phyloP scores from a whole-genome alignment of 2,113 vertebrate species.

The Platichthys flesus region DNA sequence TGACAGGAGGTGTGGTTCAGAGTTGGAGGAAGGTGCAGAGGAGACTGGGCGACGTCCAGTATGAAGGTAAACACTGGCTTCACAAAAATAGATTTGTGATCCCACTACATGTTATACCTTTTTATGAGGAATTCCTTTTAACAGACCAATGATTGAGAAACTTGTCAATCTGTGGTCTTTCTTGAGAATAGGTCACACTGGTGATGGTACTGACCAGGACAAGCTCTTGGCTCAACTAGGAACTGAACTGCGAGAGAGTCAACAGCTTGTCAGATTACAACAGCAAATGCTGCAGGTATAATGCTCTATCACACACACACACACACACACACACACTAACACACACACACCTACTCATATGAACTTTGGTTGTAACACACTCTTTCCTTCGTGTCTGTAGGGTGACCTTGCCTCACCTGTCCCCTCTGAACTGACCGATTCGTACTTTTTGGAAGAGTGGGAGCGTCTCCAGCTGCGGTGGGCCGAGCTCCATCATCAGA shows the following conservation, averaged over 20 bases:
- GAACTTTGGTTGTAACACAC: neutral
- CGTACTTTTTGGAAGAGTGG: slow-evolving; percentile 85
- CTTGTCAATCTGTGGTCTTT: neutral
- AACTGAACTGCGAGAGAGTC: slow-evolving; percentile 77
- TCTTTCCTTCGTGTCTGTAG: slow-evolving; percentile 47
- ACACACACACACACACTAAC: neutral
- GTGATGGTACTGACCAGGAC: slow-evolving; percentile 78
- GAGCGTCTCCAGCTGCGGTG: slow-evolving; percentile 75
- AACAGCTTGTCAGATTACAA: slow-evolving; percentile 77
- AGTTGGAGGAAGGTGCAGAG: slow-evolving; percentile 79
- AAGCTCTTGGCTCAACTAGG: slow-evolving; percentile 80
- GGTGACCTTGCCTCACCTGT: slow-evolving; percentile 62
- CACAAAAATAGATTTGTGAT: neutral
- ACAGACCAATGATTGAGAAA: rapidly evolving
- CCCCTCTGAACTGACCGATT: slow-evolving; percentile 66
- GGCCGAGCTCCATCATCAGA: slow-evolving; percentile 76
- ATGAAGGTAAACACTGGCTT: slow-evolving; percentile 50
- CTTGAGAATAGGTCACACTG: slow-evolving; percentile 42
- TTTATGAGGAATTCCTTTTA: neutral
- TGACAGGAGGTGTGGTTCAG: slow-evolving; percentile 77
- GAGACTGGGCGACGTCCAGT: slow-evolving; percentile 56
- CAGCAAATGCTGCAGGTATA: slow-evolving; percentile 83
- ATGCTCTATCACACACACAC: neutral
- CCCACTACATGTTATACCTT: neutral
- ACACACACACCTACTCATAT: neutral